Conservation (phyloP, 2,113 vertebrate species). For the Phylloscopus whistleri region DNA sequence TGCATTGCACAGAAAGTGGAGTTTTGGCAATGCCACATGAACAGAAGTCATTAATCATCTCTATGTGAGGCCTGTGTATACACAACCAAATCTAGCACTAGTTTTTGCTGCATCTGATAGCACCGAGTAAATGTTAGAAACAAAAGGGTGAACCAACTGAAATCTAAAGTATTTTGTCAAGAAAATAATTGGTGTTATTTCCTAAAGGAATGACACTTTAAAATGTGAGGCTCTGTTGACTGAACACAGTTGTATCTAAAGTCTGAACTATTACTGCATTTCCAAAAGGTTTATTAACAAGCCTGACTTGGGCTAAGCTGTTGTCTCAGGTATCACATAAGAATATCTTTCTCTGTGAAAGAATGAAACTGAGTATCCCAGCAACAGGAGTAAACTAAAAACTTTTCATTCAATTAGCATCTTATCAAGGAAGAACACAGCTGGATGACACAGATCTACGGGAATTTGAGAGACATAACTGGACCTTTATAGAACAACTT, state of each 20-base stretch:
- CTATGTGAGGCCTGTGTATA: background rate
- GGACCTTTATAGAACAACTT: background rate
- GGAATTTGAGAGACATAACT: background rate
- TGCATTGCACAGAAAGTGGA: conserved; percentile 18
- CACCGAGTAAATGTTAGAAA: background rate
- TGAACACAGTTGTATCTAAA: background rate
- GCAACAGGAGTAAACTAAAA: background rate
- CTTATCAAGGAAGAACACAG: background rate
- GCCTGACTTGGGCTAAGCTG: background rate
- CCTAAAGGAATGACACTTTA: background rate
- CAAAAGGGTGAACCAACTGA: background rate
- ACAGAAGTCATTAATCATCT: conserved; percentile 17
- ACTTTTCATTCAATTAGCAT: background rate
- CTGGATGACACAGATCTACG: background rate
- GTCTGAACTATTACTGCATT: background rate
- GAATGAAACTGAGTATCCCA: background rate
- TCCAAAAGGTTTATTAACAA: background rate
- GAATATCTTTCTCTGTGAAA: background rate
- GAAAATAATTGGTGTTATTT: background rate
- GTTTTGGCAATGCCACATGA: conserved; percentile 24
- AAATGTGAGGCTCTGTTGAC: background rate
- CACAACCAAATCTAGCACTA: background rate
- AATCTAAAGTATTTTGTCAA: background rate
- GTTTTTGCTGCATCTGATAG: background rate
- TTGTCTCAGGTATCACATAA: background rate